Percentiles rank a stretch among this genome's conserved stretches.
Evolutionary conservation across 64 coral and sea anemone genomes (phyloP).

Genomic region (Montipora cactus): DNA sequence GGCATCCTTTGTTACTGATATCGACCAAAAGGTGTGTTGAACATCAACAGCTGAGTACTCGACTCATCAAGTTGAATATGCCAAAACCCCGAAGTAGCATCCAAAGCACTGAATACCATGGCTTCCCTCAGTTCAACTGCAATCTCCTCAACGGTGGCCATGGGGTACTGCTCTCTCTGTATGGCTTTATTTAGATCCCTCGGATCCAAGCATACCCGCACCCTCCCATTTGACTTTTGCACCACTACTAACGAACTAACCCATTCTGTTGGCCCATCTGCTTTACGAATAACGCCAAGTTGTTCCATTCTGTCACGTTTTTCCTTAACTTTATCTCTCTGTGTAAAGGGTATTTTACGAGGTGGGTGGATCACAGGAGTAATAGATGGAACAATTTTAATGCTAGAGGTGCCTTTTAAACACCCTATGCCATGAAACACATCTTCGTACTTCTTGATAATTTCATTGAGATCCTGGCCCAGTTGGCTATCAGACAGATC

Average conservation of each 20-base stretch:
- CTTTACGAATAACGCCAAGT: not conserved
- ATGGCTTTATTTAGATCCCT: not conserved
- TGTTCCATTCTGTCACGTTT: not conserved
- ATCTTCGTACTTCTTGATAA: no score
- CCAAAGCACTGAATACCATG: not conserved
- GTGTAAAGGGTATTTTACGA: no score
- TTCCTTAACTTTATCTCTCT: slow-evolving; percentile 3
- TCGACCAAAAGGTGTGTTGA: not conserved
- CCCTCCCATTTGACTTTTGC: not conserved
- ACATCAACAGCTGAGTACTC: not conserved
- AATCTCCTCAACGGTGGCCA: no score
- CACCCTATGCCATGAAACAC: no score
- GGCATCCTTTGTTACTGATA: not conserved
- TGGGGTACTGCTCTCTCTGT: not conserved
- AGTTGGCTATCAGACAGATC: not conserved
- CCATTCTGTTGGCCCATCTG: not conserved
- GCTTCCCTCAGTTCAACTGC: not conserved
- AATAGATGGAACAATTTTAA: no score
- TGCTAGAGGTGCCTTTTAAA: no score
- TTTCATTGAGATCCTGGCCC: no score
- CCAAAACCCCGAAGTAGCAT: not conserved
- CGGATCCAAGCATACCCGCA: no score
- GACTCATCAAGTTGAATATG: not conserved
- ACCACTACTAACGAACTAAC: not conserved
- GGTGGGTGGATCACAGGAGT: no score